Conservation (phyloP, 2,113 vertebrate genomes). For the Anarhynchus alexandrinus region DNA sequence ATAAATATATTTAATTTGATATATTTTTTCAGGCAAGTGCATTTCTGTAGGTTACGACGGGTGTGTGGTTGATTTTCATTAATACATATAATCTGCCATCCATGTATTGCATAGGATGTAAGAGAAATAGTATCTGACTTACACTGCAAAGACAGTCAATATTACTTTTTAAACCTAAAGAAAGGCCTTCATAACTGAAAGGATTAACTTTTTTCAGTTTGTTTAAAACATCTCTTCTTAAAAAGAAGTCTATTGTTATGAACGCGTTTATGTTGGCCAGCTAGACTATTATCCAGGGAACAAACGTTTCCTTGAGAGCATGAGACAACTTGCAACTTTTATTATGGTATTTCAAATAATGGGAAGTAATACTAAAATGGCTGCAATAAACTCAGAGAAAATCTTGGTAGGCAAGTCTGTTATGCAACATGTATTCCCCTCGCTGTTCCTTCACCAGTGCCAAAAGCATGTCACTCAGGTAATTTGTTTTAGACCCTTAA, state of each 20-base stretch:
- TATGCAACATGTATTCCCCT: constrained; percentile 23
- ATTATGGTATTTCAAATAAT: constrained; percentile 29
- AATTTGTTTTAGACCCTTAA: constrained; percentile 67
- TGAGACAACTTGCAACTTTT: constrained; percentile 13
- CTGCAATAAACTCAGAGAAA: constrained; percentile 10
- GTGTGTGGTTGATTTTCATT: neutral
- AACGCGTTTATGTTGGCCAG: neutral
- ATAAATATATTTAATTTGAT: neutral
- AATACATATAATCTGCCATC: neutral
- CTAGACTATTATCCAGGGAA: neutral
- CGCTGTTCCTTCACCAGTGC: neutral
- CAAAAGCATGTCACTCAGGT: constrained; percentile 59
- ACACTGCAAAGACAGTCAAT: neutral
- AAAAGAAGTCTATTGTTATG: neutral
- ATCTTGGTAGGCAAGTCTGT: constrained; percentile 25
- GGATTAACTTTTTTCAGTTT: neutral
- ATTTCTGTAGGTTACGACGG: neutral
- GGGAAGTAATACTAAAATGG: constrained; percentile 24
- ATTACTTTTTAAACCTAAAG: neutral
- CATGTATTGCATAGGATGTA: neutral
- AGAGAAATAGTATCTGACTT: neutral
- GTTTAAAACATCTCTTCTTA: neutral
- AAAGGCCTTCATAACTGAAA: neutral
- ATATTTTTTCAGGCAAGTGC: neutral
- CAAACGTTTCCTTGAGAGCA: constrained; percentile 1